Base-by-base conservation (phyloP, 2,113 vertebrate species). In the Sinocyclocheilus anshuiensis region DNA sequence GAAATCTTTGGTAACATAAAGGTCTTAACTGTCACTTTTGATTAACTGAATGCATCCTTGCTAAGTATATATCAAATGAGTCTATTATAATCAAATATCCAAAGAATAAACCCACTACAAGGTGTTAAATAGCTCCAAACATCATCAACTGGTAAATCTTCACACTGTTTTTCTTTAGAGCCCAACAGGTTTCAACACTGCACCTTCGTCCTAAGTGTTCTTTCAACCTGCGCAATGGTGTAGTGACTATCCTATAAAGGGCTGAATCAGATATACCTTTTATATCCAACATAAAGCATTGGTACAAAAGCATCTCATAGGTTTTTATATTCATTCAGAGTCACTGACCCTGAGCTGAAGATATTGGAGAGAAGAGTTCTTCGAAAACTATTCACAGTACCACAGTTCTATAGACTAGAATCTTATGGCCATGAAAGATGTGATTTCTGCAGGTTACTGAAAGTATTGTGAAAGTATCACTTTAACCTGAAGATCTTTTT, bases 321-420 rank as follows among this genome's bases (percentile, higher is more conserved):
- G 29, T 13, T 61, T 78, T 79, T 79, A 36, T 36, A 79, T 79
- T 59, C 53, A 36, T 33, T 79, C 20, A 12, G 53, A 79, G 29
- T 59, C 77, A 39, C 20, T 61, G 77, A 79, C 77, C 77, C 57
- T 79, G 29, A 79, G 77, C 20, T 6, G 33, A 79, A 33, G 33
- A 57, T 79, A 79, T 39, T 9, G 13, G 55, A 39, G 11, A 72
- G 18, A 8, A 39, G 6, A 71, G 16, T 59, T 59, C 18, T 77
- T 20, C 16, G 13, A 15, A 24, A 18, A 33, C 2, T 2, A 20
- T 13, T 59, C 29, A 39, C 20, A 12, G 12, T 36, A 39, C 18
- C 18, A 22, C 53, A 39, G 13, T 39, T 79, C 77, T 61, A 57
- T 57, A 79, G 11, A 42, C 1, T 15, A 39, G 20, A 13, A 79